Base-by-base conservation (phyloP, 2,113 vertebrate species). In the Nerophis lumbriciformis region DNA sequence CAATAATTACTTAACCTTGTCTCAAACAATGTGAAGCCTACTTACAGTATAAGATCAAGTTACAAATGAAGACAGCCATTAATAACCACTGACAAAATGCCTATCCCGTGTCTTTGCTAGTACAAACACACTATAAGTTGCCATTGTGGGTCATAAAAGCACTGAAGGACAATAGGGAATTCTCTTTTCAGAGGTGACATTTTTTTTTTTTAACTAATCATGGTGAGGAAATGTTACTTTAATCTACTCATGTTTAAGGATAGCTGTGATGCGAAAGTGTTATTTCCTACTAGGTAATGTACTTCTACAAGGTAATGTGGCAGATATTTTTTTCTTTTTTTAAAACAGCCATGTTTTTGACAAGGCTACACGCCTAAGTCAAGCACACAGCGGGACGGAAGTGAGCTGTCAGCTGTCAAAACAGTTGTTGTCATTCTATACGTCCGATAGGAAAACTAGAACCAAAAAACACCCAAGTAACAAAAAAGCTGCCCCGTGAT, bases 401-500 rank as follows among this genome's bases (percentile, higher is more conserved):
- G 62, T 71, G 68, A 70, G 78, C 83, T 82, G 83, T 87, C 86
- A 88, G 79, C 86, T 88, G 86, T 88, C 86, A 87, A 83, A 88
- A 88, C 83, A 87, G 47, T 59, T 51, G 65, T 61, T 50, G 75
- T 79, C 70, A 76, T 68, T 59, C 61, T 28, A 44, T 36, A 54
- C 35, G 9, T 65, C 51, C 63, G 11, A 21, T 39, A 44, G 11
- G 55, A 57, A 73, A 66, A 11, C 19, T 42, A 44, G 16, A 10
- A 42, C n/a, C 9, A 44, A 45, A 45, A 45, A 45, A 5, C 4
- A 3, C 42, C 72, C 51, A 8, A 38, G 69, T 60, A 69, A 69
- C 59, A 60, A 45, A 48, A 19, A 57, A 12, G 8, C 11, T 6
- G 1, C 15, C 6, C 44, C 19, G 13, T 55, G 36, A 14, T 12